Conservation (phyloP, 2,113 vertebrate species). For the Zosterops japonicus region DNA sequence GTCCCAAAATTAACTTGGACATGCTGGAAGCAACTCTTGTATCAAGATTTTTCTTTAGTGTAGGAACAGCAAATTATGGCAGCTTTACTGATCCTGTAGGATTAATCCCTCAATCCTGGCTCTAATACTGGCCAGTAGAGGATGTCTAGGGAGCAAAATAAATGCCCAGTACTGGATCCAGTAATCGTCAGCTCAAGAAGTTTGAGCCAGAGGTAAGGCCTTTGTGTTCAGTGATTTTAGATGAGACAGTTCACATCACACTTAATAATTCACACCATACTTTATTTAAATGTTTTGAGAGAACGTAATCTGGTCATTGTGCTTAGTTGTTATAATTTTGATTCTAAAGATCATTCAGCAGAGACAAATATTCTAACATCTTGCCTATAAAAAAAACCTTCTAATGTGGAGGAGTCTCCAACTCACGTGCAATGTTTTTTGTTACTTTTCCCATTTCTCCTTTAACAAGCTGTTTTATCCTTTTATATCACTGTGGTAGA, state of each 20-base stretch:
- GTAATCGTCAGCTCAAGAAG: background rate
- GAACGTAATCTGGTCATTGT: background rate
- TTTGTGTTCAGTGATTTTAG: background rate
- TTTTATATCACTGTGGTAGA: background rate
- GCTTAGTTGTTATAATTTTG: background rate
- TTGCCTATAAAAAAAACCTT: background rate
- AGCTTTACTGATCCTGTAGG: background rate
- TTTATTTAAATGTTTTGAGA: background rate
- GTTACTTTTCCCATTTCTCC: background rate
- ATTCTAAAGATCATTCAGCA: background rate
- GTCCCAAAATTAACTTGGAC: conserved; percentile 32
- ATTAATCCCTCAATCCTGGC: background rate
- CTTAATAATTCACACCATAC: background rate
- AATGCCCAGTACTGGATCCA: background rate
- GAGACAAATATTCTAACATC: background rate
- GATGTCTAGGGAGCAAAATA: background rate
- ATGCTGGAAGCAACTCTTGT: conserved; percentile 26
- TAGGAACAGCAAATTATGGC: background rate
- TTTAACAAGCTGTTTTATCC: background rate
- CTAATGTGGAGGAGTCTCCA: background rate
- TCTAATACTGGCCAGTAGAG: background rate
- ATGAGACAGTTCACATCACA: background rate
- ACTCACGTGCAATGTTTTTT: background rate
- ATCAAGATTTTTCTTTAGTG: background rate
- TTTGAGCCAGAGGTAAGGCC: background rate